Evolutionary conservation across 1,140 invertebrate species (phyloP).

Genomic region (Heliconius congener): DNA sequence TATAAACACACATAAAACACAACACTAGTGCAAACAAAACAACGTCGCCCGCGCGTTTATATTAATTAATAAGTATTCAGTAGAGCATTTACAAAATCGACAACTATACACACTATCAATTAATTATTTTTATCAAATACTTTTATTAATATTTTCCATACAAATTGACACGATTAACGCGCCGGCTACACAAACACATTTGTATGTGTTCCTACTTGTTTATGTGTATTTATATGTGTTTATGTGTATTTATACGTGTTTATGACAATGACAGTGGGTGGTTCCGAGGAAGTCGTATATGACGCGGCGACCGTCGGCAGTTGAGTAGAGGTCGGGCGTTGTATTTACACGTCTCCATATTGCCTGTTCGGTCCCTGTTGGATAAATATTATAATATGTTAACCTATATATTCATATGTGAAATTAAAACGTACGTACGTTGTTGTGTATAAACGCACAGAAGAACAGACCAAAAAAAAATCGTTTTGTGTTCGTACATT

Average conservation of each 20-base stretch:
- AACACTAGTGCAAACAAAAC: neutral
- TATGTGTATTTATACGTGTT: neutral
- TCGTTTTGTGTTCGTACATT: too few relatives aligned
- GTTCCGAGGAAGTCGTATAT: neutral
- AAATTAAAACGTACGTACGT: too few relatives aligned
- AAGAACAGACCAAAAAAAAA: too few relatives aligned
- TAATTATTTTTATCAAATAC: slow-evolving; percentile 20
- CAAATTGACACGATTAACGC: slow-evolving; percentile 39
- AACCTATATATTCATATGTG: too few relatives aligned
- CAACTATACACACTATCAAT: slow-evolving; percentile 38
- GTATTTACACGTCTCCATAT: slow-evolving; percentile 2
- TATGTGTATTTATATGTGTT: neutral
- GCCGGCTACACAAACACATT: slow-evolving; percentile 18
- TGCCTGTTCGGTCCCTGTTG: neutral
- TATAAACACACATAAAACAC: slow-evolving; percentile 14
- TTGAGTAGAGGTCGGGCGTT: slow-evolving; percentile 10
- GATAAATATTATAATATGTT: neutral
- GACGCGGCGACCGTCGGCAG: neutral
- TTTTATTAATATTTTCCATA: slow-evolving; percentile 37
- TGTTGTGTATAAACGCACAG: too few relatives aligned
- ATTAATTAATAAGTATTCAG: slow-evolving; percentile 15
- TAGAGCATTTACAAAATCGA: slow-evolving; percentile 41
- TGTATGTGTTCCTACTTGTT: neutral
- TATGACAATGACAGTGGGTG: neutral
- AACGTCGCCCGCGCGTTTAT: slow-evolving; percentile 25